Base-by-base conservation (phyloP, 2,888 invertebrate genomes). In the Scaptomyza parva region DNA sequence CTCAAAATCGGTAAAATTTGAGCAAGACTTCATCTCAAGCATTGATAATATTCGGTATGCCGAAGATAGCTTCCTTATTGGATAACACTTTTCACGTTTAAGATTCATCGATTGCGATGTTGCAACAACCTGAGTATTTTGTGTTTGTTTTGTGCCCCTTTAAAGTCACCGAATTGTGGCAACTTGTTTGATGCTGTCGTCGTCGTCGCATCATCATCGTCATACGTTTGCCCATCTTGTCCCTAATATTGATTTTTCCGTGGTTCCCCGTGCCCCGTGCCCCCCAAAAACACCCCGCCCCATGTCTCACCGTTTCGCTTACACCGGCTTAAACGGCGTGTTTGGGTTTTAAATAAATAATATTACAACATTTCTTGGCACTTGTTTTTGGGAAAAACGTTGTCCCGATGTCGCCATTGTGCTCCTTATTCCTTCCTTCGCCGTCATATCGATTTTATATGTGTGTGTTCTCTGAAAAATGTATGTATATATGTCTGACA, bases 361-460 rank as follows among this genome's bases (percentile, higher is more conserved):
- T 87, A 64, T 68, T 45, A 59, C 8, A 59, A 70, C 75, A 52
- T 77, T 84, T 65, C 30, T 48, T 44, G 69, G 62, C 63, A 62
- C 61, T 65, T 61, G 65, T 71, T 70, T 71, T 70, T 63, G 30
- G 41, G 30, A 57, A n/a, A 33, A 5, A 20, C 18, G 41, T 64
- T 22, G 58, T 59, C 37, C 43, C 54, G 43, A 47, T 53, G 63
- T 75, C 75, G 80, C 67, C 74, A 65, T 76, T 79, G 70, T 73
- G 66, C 70, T 79, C 47, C 60, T 79, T 73, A 69, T 62, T 67
- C 64, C 77, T 80, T 47, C 8, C n/a, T n/a, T 52, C 74, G 66
- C 68, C 65, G 77, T 75, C 74, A 52, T 88, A 83, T 88, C 88
- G 88, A 88, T 88, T 87, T 83, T 84, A 51, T 60, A 35, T 64